Evolutionary conservation across 1,140 invertebrate genomes (phyloP), one percentile per base, ranked within the genome.

Genomic region (Magallana ariakensis): DNA sequence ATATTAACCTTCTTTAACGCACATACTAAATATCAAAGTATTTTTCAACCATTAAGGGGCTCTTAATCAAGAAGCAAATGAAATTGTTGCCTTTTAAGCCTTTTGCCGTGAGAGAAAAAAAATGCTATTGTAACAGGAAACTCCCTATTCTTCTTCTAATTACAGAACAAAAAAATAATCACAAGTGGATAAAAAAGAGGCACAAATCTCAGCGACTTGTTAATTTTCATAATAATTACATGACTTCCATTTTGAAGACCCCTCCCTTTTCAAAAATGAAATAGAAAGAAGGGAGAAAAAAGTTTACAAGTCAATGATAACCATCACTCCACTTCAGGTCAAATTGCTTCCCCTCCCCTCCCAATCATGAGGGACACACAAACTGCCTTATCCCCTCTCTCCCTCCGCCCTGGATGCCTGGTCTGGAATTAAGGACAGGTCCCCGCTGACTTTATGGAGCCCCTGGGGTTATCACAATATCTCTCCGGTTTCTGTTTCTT

Each of bases 391-490:
- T 46, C 19, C 66, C 33, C 66, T 26, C 19, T 26, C 22, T 13
- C 33, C 9, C 22, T 26, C 22, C 55, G 46, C 19, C 33, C 33
- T 82, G 80, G 54, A 56, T 19, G 80, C 53, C 80, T 53, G 19
- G 46, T 82, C 33, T 82, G 53, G 19, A 53, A 7, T n/a, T 82
- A 13, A 82, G 54, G 80, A 82, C 54, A 58, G 19, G 56, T 7
- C 82, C 82, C 0, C 22, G 8, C 56, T n/a, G 56, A 84, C n/a
- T 84, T 84, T 84, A 84, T 84, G 53, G 82, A 56, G 55, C 82
- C 82, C 82, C 82, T 60, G 56, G 82, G 82, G 82, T 84, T 84
- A 84, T 84, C 82, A 84, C 53, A 84, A 84, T 60, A 84, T 84
- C 82, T 19, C n/a, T 2, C 82, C 1, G 57, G 82, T 56, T 84